Base-by-base conservation (phyloP, 2,113 vertebrate genomes). In the Probosciger aterrimus region DNA sequence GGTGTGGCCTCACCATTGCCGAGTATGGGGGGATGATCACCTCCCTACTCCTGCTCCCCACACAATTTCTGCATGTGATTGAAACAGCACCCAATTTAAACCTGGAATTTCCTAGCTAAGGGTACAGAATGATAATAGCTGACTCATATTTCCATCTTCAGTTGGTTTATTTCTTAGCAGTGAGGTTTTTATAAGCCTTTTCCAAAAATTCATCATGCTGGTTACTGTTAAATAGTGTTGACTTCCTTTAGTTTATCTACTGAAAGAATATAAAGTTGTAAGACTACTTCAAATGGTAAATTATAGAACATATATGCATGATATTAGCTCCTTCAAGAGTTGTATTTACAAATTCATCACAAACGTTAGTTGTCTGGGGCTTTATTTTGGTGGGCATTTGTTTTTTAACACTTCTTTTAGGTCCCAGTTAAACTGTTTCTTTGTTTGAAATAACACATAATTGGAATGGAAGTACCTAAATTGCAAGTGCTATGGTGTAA, bases 21-120 rank as follows among this genome's bases (percentile, higher is more conserved):
- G 0, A 30, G 27, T 10, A 7, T 9, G 14, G 13, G 37, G 30
- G 24, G 1, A 6, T 8, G 2, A 3, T 4, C 18, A 9, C 19
- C 44, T 20, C 20, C 28, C 10, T 39, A 11, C 4, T 76, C 28
- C 46, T 78, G 20, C 33, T 62, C 37, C n/a, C 49, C n/a, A 47
- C 30, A 11, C 7, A 27, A 11, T n/a, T 86, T 28, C 50, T 57
- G 65, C 18, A 14, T 1, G 1, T 46, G 31, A 19, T 27, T 82
- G 55, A 57, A 46, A 39, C 47, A 49, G 23, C 16, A 35, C 18
- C 15, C 14, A 20, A 4, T 69, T 86, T 67, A 77, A 90, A 31
- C 9, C 1, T 9, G 5, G 28, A 39, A 62, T 46, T 60, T 82
- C 78, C 16, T 60, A 33, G 18, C 7, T 44, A 37, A 79, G 41